These are phyloP conservation scores for Zaprionus africanus DNA, from an alignment of 1,140 invertebrate species.

Conservation along the genomic window DNA sequence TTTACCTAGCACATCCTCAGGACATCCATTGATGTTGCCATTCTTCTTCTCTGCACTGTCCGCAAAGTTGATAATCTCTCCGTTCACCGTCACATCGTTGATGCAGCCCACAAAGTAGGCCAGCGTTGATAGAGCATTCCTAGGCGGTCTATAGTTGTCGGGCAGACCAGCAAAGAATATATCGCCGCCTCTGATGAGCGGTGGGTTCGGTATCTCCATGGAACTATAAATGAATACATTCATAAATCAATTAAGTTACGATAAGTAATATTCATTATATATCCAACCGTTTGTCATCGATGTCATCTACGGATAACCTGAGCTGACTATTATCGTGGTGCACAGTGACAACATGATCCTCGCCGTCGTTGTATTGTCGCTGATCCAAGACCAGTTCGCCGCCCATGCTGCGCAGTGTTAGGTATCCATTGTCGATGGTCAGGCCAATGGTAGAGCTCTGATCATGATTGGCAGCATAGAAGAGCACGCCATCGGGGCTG, in stretches of 20 bases:
- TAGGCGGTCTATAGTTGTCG: slow-evolving; percentile 84
- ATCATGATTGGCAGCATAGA: slow-evolving; percentile 89
- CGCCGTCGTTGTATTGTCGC: slow-evolving; percentile 92
- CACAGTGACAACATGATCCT: slow-evolving; percentile 97
- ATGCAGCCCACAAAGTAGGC: slow-evolving; percentile 93
- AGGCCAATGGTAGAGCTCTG: slow-evolving; percentile 88
- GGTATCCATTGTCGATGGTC: slow-evolving; percentile 88
- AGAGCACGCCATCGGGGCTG: slow-evolving; percentile 91
- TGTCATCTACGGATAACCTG: slow-evolving; percentile 94
- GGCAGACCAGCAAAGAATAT: slow-evolving; percentile 95
- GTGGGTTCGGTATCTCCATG: slow-evolving; percentile 85
- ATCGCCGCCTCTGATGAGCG: slow-evolving; percentile 87
- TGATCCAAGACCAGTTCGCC: slow-evolving; percentile 87
- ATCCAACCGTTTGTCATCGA: slow-evolving; percentile 87
- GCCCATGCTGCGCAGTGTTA: slow-evolving; percentile 89
- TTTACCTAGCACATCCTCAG: slow-evolving; percentile 75
- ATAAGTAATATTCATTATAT: slow-evolving; percentile 9
- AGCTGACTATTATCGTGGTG: slow-evolving; percentile 88
- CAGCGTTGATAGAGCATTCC: slow-evolving; percentile 77
- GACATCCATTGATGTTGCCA: slow-evolving; percentile 89
- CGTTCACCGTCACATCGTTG: slow-evolving; percentile 94
- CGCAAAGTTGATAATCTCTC: slow-evolving; percentile 93
- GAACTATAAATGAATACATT: slow-evolving; percentile 11
- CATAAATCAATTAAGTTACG: background rate
- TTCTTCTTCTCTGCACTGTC: slow-evolving; percentile 87